These are phyloP conservation scores for Boloria euphrosyne DNA, from an alignment of 2,888 invertebrate species.

Conservation along the genomic window DNA sequence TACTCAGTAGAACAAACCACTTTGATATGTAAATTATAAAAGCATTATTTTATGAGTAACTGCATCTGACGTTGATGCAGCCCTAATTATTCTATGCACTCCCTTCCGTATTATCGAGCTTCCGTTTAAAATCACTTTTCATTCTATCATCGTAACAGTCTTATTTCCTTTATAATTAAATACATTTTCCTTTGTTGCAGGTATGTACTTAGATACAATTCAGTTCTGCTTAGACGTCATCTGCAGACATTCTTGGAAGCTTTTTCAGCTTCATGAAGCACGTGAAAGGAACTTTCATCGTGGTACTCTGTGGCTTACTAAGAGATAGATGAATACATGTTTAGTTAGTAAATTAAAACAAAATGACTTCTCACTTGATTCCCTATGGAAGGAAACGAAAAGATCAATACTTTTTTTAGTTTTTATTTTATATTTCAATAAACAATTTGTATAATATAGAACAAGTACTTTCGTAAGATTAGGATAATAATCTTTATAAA, in stretches of 20 bases:
- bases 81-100: conserved; percentile 29
- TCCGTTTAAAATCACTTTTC: conserved; percentile 39
- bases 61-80: conserved; percentile 6
- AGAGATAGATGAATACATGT: neutral
- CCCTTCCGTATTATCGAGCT: conserved; percentile 39
- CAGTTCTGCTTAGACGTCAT: conserved; percentile 7
- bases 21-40: no score
- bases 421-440: no score
- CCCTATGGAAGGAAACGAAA: no score
- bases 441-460: no score
- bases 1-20: no score
- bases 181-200: conserved; percentile 43
- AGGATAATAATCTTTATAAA: no score
- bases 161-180: conserved; percentile 36
- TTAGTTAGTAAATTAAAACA: neutral
- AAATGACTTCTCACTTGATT: no score
- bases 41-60: no score
- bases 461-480: no score
- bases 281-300: conserved; percentile 2
- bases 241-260: conserved; percentile 6
- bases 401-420: no score
- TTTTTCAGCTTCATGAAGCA: conserved; percentile 4
- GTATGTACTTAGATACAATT: conserved; percentile 33
- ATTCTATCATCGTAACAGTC: conserved; percentile 38
- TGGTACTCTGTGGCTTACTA: neutral